Conservation (phyloP, 2,888 invertebrate species). For the Apotomis betuletana region DNA sequence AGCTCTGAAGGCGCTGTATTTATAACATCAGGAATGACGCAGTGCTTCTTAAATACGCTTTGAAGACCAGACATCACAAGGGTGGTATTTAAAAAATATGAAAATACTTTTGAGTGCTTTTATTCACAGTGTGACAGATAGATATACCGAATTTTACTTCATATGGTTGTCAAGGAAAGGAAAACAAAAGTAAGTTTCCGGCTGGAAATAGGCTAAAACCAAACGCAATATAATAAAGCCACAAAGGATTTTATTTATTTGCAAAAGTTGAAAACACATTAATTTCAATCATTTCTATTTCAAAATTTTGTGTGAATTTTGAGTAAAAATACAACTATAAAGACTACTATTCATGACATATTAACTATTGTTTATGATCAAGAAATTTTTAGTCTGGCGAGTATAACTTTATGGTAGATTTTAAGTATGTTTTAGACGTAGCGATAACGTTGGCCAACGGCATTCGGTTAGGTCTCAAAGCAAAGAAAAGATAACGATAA, state of each 20-base stretch:
- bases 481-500: too few species aligned
- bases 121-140: background rate
- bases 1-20: constrained; percentile 81
- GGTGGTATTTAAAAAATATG: background rate
- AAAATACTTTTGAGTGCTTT: too few species aligned
- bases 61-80: constrained; percentile 61
- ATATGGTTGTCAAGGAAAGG: background rate
- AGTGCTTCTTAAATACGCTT: constrained; percentile 74
- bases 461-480: too few species aligned
- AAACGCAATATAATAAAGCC: too few species aligned
- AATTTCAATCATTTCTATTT: too few species aligned
- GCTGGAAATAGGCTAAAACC: background rate
- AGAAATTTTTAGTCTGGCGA: constrained; percentile 9
- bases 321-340: constrained; percentile 5
- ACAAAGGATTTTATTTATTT: too few species aligned
- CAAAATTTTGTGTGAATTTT: background rate
- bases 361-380: constrained; percentile 11
- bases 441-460: too few species aligned
- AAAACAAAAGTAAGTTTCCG: background rate
- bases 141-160: too few species aligned
- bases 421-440: too few species aligned
- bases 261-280: too few species aligned
- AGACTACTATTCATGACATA: constrained; percentile 3
- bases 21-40: constrained; percentile 87
- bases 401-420: background rate